Percentiles rank a stretch among this genome's conserved stretches.
These are phyloP conservation scores for Dryadula phaetusa DNA, from an alignment of 2,888 invertebrate genomes.

Conservation along the genomic window DNA sequence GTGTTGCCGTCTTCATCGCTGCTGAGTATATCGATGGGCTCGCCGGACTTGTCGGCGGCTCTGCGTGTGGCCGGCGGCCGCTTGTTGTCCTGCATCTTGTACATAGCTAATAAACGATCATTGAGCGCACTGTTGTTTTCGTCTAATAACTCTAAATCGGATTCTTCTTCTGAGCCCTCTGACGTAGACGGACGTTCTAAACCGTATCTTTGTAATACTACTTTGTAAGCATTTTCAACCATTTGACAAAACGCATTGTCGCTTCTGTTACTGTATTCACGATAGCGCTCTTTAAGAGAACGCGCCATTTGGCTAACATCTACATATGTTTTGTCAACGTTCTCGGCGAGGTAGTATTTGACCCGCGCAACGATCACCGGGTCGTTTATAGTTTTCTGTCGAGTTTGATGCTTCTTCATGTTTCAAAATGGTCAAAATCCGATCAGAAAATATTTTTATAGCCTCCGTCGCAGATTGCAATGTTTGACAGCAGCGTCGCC, in stretches of 20 bases:
- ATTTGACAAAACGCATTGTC: conserved; percentile 90
- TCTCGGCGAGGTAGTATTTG: conserved; percentile 91
- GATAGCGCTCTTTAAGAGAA: conserved; percentile 87
- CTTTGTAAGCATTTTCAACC: conserved; percentile 91
- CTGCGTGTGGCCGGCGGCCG: conserved; percentile 68
- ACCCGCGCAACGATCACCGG: conserved; percentile 85
- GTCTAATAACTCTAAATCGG: conserved; percentile 89
- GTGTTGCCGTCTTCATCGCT: conserved; percentile 74
- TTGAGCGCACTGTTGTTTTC: conserved; percentile 91
- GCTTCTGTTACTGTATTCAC: conserved; percentile 93
- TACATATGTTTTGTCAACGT: conserved; percentile 91
- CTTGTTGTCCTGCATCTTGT: conserved; percentile 80
- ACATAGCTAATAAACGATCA: conserved; percentile 80
- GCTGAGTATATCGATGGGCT: conserved; percentile 77
- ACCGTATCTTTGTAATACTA: conserved; percentile 88
- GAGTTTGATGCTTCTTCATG: conserved; percentile 81
- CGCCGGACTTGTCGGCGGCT: conserved; percentile 70
- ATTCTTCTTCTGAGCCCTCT: conserved; percentile 85
- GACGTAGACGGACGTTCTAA: conserved; percentile 84
- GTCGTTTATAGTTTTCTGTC: conserved; percentile 79
- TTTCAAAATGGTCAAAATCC: conserved; percentile 47
- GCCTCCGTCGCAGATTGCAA: conserved; percentile 57
- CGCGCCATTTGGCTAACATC: conserved; percentile 94
- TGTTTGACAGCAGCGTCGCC: conserved; percentile 62
- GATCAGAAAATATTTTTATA: conserved; percentile 42